These are phyloP conservation scores for Sitta carolinensis DNA, from an alignment of 2,797 vertebrate genomes.

Conservation along the genomic window DNA sequence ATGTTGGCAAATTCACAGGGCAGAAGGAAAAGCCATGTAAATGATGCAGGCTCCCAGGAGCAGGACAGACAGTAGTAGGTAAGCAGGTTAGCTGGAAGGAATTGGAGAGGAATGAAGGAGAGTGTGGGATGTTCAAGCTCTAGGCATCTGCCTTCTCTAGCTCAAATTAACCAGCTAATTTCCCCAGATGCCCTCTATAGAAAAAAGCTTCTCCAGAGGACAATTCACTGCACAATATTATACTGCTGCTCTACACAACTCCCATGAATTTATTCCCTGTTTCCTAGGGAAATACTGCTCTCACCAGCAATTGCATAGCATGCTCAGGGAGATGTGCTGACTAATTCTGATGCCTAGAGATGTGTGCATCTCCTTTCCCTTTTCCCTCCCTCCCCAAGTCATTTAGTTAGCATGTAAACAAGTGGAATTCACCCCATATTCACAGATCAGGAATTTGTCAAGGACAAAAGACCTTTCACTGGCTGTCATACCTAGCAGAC, in stretches of 20 bases:
- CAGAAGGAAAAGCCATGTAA: background rate
- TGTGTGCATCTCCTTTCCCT: background rate
- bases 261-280: background rate
- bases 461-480: background rate
- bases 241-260: background rate
- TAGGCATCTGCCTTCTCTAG: background rate
- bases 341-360: background rate
- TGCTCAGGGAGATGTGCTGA: background rate
- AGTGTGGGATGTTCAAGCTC: background rate
- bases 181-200: background rate
- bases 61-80: background rate
- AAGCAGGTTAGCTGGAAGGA: background rate
- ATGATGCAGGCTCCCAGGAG: background rate
- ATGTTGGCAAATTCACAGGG: background rate
- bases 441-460: background rate
- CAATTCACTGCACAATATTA: background rate
- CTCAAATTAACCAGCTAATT: slow-evolving; percentile 1
- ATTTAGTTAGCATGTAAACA: background rate
- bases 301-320: background rate
- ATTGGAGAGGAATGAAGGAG: background rate
- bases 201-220: background rate
- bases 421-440: background rate
- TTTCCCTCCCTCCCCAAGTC: background rate
- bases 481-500: background rate
- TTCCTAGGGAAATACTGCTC: background rate